Percentiles rank a stretch among this genome's conserved stretches.
These are phyloP conservation scores for Opisthocomus hoazin DNA, from an alignment of 2,113 vertebrate species.

Conservation along the genomic window DNA sequence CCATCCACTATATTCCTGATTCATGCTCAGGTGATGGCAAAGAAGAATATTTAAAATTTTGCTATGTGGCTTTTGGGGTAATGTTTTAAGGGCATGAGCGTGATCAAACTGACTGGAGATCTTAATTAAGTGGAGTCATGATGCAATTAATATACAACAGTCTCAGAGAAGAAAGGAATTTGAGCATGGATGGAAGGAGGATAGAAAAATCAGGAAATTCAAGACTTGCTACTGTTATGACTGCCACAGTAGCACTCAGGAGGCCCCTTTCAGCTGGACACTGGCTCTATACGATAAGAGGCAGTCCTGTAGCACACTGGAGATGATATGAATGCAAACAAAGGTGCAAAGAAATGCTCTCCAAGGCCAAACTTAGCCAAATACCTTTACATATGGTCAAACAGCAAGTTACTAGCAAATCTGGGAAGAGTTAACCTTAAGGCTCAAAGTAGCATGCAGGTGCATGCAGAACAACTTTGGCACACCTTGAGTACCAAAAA, in stretches of 20 bases:
- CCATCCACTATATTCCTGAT: not conserved
- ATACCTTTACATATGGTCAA: not conserved
- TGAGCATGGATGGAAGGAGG: not conserved
- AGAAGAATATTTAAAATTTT: not conserved
- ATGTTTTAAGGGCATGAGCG: not conserved
- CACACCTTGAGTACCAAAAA: not conserved
- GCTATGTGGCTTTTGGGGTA: not conserved
- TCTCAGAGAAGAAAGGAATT: not conserved
- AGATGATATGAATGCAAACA: not conserved
- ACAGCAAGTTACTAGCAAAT: not conserved
- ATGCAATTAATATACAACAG: not conserved
- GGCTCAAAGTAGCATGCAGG: not conserved
- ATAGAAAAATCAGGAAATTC: not conserved
- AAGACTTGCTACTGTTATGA: not conserved
- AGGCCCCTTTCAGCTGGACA: not conserved
- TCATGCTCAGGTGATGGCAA: not conserved
- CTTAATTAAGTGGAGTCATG: not conserved
- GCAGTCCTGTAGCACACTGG: not conserved
- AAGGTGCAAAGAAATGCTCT: not conserved
- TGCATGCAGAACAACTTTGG: not conserved
- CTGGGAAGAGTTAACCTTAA: not conserved
- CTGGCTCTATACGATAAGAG: not conserved
- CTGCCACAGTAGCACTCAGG: not conserved
- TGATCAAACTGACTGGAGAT: not conserved
- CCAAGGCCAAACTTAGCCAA: not conserved